Evolutionary conservation across 2,113 vertebrate genomes (phyloP).

Genomic region (Ictalurus punctatus): DNA sequence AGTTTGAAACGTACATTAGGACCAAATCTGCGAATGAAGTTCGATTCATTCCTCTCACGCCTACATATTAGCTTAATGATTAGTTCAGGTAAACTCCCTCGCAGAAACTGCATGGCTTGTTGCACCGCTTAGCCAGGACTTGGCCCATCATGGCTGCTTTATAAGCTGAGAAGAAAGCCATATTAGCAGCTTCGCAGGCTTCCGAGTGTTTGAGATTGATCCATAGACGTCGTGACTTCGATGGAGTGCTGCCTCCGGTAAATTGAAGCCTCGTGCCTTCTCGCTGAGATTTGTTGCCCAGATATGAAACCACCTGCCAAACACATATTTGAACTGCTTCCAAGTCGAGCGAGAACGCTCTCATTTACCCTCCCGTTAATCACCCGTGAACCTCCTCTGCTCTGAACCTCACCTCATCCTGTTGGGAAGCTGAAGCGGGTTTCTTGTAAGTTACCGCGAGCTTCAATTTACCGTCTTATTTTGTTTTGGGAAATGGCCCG

Average conservation of each 20-base stretch:
- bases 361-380: background rate
- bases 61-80: background rate
- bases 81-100: background rate
- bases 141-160: background rate
- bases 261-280: background rate
- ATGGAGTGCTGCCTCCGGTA: background rate
- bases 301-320: background rate
- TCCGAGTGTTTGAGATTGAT: background rate
- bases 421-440: constrained; percentile 33
- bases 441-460: background rate
- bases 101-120: background rate
- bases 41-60: background rate
- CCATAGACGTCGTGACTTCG: background rate
- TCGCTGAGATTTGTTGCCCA: background rate
- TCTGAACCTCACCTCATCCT: background rate
- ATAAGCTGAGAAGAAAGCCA: background rate
- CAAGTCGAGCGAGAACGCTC: background rate
- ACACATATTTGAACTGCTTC: background rate
- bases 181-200: background rate
- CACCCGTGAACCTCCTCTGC: background rate
- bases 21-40: background rate
- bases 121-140: background rate
- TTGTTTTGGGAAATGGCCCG: background rate
- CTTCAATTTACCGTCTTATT: constrained; percentile 14
- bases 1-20: background rate